Evolutionary conservation across 2,797 vertebrate genomes (phyloP).

Genomic region (Dipus sagitta): DNA sequence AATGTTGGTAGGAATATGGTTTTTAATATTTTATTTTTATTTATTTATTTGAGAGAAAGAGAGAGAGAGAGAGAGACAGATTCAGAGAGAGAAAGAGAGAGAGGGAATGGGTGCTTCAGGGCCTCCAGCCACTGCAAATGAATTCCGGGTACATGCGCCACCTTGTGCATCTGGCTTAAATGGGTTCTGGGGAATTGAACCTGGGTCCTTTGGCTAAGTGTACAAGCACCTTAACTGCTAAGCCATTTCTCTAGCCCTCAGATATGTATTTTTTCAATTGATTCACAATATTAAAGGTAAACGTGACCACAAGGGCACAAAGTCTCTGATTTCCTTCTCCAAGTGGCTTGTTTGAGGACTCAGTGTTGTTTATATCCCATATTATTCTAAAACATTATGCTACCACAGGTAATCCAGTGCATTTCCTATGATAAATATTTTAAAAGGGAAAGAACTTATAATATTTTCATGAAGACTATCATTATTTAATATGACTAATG

Average conservation of each 20-base stretch:
- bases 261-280: background rate
- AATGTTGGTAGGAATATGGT: background rate
- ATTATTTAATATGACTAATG: background rate
- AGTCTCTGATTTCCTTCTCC: background rate
- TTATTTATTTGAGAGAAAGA: too few species aligned
- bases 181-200: too few species aligned
- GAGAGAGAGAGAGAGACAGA: too few species aligned
- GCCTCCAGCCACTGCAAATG: too few species aligned
- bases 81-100: too few species aligned
- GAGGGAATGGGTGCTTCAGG: too few species aligned
- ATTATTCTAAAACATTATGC: background rate
- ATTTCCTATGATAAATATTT: constrained; percentile 16
- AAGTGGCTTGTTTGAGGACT: background rate
- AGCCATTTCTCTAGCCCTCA: too few species aligned
- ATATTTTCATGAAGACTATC: background rate
- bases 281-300: background rate
- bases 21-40: background rate
- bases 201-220: too few species aligned
- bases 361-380: background rate
- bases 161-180: too few species aligned
- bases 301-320: background rate
- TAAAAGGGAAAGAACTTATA: constrained; percentile 28
- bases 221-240: too few species aligned
- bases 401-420: background rate
- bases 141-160: too few species aligned